These are phyloP conservation scores for Prorops nasuta DNA, from an alignment of 1,140 invertebrate genomes.

Conservation along the genomic window DNA sequence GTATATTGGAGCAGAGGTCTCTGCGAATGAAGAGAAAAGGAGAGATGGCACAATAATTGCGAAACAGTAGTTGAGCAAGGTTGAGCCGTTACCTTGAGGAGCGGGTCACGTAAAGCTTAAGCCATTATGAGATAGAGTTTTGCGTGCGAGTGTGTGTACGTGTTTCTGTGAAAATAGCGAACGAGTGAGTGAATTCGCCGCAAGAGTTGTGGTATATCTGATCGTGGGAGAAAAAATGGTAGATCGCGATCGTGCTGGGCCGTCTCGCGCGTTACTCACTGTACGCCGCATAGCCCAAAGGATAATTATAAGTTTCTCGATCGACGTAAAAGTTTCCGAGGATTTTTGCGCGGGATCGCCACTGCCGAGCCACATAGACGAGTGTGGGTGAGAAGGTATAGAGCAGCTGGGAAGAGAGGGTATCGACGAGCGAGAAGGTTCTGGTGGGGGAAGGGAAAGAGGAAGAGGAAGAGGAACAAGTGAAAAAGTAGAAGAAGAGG, in stretches of 20 bases:
- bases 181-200: no score
- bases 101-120: no score
- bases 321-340: slow-evolving; percentile 36
- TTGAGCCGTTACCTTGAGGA: no score
- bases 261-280: slow-evolving; percentile 16
- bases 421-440: neutral
- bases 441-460: neutral
- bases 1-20: no score
- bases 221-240: slow-evolving; percentile 13
- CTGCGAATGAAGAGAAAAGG: no score
- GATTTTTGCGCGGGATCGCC: slow-evolving; percentile 25
- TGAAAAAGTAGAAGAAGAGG: no score
- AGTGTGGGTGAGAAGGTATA: slow-evolving; percentile 22
- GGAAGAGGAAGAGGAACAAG: slow-evolving; percentile 21
- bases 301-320: slow-evolving; percentile 43
- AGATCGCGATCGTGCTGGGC: neutral
- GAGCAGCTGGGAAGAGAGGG: neutral
- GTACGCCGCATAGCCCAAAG: slow-evolving; percentile 33
- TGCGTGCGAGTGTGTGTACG: no score
- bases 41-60: no score
- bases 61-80: no score
- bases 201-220: no score
- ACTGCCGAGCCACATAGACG: slow-evolving; percentile 7
- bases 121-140: no score
- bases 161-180: no score